Percentiles rank a stretch among this genome's conserved stretches.
These are phyloP conservation scores for Germaria angustata DNA, from an alignment of 2,888 invertebrate genomes.

Conservation along the genomic window DNA sequence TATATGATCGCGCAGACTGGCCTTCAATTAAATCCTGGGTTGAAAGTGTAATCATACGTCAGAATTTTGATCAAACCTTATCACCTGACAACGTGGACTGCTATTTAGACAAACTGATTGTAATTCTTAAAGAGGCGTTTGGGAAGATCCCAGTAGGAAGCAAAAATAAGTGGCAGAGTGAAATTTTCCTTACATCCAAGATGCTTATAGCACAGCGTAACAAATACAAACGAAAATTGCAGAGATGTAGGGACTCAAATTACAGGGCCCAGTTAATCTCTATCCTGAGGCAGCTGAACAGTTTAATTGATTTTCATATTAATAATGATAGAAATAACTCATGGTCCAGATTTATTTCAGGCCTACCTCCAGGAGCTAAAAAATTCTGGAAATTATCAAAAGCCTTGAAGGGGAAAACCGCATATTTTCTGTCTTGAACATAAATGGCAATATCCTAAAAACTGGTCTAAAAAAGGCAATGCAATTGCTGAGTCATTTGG, in stretches of 20 bases:
- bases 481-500: slow-evolving; percentile 3
- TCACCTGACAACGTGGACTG: no score
- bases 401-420: not conserved
- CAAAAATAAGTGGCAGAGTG: not conserved
- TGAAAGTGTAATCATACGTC: no score
- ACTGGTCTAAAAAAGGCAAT: slow-evolving; percentile 3
- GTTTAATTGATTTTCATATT: not conserved
- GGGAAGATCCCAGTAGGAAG: no score
- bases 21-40: no score
- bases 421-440: not conserved
- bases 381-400: not conserved
- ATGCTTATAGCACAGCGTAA: not conserved
- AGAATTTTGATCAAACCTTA: no score
- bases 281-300: not conserved
- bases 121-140: not conserved
- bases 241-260: no score
- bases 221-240: not conserved
- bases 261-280: no score
- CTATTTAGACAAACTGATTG: not conserved
- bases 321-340: not conserved
- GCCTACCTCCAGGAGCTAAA: no score
- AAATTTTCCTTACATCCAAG: not conserved
- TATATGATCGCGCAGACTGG: no score
- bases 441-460: not conserved
- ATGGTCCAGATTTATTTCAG: slow-evolving; percentile 3